Percentiles rank a stretch among this genome's conserved stretches.
phyloP scores from a whole-genome alignment of 2,888 invertebrate genomes.

The Ramazzottius varieornatus region DNA sequence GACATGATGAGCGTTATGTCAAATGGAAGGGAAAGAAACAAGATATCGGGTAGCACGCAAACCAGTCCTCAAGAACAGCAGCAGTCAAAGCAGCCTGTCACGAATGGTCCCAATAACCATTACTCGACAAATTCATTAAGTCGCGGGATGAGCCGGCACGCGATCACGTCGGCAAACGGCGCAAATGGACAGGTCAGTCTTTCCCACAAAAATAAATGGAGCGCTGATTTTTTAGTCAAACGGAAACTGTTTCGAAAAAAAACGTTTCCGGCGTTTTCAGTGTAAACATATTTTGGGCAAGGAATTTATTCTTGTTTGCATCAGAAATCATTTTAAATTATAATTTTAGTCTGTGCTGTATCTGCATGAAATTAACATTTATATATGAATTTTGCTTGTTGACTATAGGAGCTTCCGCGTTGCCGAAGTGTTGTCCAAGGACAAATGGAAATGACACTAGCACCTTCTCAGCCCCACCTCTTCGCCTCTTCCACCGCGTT shows the following conservation, averaged over 20 bases:
- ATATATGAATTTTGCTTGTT: too few relatives aligned
- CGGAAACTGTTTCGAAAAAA: too few relatives aligned
- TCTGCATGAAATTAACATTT: too few relatives aligned
- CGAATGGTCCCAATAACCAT: not conserved
- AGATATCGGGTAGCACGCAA: conserved; percentile 65
- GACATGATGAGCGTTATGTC: conserved; percentile 15
- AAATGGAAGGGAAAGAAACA: conserved; percentile 39
- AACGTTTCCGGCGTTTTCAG: too few relatives aligned
- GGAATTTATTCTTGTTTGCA: too few relatives aligned
- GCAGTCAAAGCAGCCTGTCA: not conserved
- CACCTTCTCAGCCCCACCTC: not conserved
- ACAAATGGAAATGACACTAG: not conserved
- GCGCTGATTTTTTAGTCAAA: too few relatives aligned
- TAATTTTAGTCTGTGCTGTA: too few relatives aligned
- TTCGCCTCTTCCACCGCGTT: not conserved
- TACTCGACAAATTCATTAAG: not conserved
- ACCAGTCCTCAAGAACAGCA: conserved; percentile 32
- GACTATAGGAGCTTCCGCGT: conserved; percentile 9
- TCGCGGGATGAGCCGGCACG: not conserved
- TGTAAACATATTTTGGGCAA: too few relatives aligned
- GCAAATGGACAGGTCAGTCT: not conserved
- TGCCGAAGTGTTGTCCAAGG: conserved; percentile 13
- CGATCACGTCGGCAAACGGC: not conserved
- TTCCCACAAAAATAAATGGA: too few relatives aligned
- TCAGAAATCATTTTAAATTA: too few relatives aligned